Evolutionary conservation across 2,888 invertebrate genomes (phyloP).

Genomic region (Clitarchus hookeri): DNA sequence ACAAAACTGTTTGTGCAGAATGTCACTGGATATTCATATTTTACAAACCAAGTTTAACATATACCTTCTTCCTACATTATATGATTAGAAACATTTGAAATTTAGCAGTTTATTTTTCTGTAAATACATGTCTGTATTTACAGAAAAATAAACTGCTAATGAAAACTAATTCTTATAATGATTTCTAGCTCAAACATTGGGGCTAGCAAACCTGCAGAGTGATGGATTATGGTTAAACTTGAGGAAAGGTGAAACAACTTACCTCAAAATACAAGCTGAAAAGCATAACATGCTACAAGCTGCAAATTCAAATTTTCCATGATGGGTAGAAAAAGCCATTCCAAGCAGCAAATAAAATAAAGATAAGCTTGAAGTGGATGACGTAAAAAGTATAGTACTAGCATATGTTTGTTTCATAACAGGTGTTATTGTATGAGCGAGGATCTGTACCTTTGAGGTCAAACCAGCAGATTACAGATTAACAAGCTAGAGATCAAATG

Average conservation of each 20-base stretch:
- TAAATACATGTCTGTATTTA: too few species aligned
- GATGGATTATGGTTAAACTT: not conserved
- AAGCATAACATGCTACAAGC: not conserved
- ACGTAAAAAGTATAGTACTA: slow-evolving; percentile 29
- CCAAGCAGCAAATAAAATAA: not conserved
- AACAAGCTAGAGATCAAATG: slow-evolving; percentile 33
- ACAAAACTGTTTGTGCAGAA: too few species aligned
- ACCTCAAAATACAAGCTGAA: not conserved
- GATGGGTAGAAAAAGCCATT: not conserved
- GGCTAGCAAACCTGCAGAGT: not conserved
- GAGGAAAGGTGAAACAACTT: not conserved
- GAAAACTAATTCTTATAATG: not conserved
- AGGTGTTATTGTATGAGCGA: slow-evolving; percentile 33
- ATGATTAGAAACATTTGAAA: too few species aligned
- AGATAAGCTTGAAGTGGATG: not conserved
- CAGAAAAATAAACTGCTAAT: too few species aligned
- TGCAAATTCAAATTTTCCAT: not conserved
- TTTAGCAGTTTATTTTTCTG: too few species aligned
- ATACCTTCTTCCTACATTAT: too few species aligned
- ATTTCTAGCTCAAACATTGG: not conserved
- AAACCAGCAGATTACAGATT: slow-evolving; percentile 39
- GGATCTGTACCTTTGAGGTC: slow-evolving; percentile 40
- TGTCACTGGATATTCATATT: not conserved
- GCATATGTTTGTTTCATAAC: slow-evolving; percentile 38
- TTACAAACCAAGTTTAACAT: not conserved